Evolutionary conservation across 2,888 invertebrate species (phyloP).

Genomic region (Julus scandinavius): DNA sequence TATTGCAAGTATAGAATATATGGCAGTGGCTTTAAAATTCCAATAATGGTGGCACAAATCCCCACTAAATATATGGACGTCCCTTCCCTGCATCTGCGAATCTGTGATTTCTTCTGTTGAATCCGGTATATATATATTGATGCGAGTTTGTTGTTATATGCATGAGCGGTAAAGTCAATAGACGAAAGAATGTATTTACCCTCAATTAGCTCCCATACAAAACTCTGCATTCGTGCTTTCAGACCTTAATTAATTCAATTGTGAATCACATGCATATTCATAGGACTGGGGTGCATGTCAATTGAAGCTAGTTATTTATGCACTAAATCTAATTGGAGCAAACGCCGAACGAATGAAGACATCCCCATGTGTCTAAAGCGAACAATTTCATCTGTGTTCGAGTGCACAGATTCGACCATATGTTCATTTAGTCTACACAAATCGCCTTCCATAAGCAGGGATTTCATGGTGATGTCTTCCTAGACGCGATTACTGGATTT

Average conservation of each 20-base stretch:
- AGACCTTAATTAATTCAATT: slow-evolving; percentile 49
- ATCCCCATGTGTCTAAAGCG: not conserved
- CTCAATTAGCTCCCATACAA: slow-evolving; percentile 26
- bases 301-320: slow-evolving; percentile 46
- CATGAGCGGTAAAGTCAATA: slow-evolving; percentile 34
- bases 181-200: slow-evolving; percentile 35
- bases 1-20: too few species aligned
- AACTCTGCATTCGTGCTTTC: not conserved
- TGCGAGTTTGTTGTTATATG: slow-evolving; percentile 30
- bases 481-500: not conserved
- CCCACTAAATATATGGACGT: not conserved
- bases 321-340: slow-evolving; percentile 42
- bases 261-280: slow-evolving; percentile 43
- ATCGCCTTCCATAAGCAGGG: not conserved
- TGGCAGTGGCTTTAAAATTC: too few species aligned
- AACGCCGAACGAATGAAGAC: slow-evolving; percentile 20
- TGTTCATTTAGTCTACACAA: not conserved
- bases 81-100: not conserved
- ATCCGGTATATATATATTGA: not conserved
- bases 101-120: not conserved
- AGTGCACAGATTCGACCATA: not conserved
- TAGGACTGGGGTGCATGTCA: slow-evolving; percentile 22
- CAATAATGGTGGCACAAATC: too few species aligned
- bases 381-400: not conserved
- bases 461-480: not conserved